A percentile compares a stretch with the other conserved stretches of the same genome.
These are phyloP conservation scores for Odontamblyopus rebecca DNA, from an alignment of 2,797 vertebrate species.

Conservation along the genomic window DNA sequence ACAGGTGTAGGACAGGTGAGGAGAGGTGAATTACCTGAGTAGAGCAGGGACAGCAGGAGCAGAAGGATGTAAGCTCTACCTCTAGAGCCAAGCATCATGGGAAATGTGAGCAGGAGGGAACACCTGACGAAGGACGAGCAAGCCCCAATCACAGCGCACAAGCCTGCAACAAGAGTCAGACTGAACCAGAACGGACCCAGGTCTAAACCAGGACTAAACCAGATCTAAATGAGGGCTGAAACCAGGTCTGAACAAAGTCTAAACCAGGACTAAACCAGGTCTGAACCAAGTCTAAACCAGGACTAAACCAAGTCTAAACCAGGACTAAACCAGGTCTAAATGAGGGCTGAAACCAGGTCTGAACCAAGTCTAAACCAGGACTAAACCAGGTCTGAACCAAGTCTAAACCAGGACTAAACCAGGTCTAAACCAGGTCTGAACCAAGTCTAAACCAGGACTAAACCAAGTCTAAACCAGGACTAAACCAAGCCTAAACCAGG, in stretches of 20 bases:
- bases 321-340: too few species aligned
- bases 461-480: too few species aligned
- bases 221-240: not conserved
- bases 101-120: constrained; percentile 78
- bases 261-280: not conserved
- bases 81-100: constrained; percentile 85
- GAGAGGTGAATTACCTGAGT: constrained; percentile 70
- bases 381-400: not conserved
- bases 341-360: not conserved
- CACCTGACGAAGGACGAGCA: constrained; percentile 82
- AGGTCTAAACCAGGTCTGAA: too few species aligned
- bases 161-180: constrained; percentile 65
- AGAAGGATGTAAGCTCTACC: constrained; percentile 81
- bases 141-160: constrained; percentile 77
- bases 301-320: not conserved
- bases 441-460: too few species aligned
- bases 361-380: not conserved
- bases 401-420: too few species aligned
- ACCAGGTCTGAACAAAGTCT: not conserved
- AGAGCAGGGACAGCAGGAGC: constrained; percentile 76
- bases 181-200: not conserved
- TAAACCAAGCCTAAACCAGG: too few species aligned
- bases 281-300: not conserved
- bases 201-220: not conserved
- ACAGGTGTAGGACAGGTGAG: not conserved